Evolutionary conservation across 2,113 vertebrate genomes (phyloP).

Genomic region (Zingel zingel): DNA sequence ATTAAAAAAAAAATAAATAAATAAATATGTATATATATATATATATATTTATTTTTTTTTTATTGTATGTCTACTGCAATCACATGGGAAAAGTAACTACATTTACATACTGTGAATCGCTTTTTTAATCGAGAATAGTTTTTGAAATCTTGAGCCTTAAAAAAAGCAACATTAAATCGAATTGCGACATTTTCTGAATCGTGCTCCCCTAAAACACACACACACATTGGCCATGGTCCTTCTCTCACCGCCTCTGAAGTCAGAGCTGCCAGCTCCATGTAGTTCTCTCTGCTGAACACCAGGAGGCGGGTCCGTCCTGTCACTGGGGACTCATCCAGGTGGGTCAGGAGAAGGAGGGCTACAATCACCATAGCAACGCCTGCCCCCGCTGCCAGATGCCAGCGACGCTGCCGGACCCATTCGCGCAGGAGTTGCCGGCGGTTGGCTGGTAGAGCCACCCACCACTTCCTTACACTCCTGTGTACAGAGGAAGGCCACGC

Average conservation of each 20-base stretch:
- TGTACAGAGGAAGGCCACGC: not conserved
- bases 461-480: constrained; percentile 97
- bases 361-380: constrained; percentile 83
- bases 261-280: constrained; percentile 87
- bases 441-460: constrained; percentile 90
- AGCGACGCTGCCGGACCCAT: constrained; percentile 86
- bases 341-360: constrained; percentile 89
- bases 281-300: constrained; percentile 90
- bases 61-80: too few relatives aligned
- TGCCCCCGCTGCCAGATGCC: constrained; percentile 85
- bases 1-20: too few relatives aligned
- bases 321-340: constrained; percentile 93
- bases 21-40: too few relatives aligned
- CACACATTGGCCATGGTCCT: not conserved
- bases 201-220: not conserved
- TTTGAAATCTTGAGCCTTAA: too few relatives aligned
- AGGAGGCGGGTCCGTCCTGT: constrained; percentile 91
- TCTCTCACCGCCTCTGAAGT: constrained; percentile 89
- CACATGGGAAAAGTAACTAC: too few relatives aligned
- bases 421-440: constrained; percentile 88
- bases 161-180: too few relatives aligned
- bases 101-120: too few relatives aligned
- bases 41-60: too few relatives aligned
- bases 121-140: too few relatives aligned
- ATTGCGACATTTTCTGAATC: too few relatives aligned